Evolutionary conservation across 2,888 invertebrate genomes (phyloP).

Genomic region (Pollenia griseotomentosa): DNA sequence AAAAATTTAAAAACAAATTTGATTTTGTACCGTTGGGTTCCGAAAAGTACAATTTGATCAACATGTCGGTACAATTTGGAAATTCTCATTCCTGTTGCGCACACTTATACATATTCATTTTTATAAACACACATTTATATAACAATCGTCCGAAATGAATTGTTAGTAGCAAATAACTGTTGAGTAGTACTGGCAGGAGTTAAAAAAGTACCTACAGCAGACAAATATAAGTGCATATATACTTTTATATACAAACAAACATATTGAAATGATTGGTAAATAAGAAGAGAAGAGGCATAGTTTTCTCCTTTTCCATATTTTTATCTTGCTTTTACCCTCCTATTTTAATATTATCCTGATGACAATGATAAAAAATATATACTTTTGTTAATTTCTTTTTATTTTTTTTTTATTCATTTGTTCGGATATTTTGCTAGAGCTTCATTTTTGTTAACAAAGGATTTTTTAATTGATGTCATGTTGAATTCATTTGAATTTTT

Average conservation of each 20-base stretch:
- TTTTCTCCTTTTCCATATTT: not conserved
- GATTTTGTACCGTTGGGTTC: too few species aligned
- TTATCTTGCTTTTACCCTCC: not conserved
- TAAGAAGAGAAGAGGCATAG: not conserved
- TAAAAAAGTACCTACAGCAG: not conserved
- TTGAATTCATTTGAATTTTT: conserved; percentile 39
- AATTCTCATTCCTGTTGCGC: too few species aligned
- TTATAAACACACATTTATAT: not conserved
- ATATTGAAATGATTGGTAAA: conserved; percentile 28
- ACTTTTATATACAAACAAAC: not conserved
- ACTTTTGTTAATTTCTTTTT: conserved; percentile 27
- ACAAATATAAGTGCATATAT: conserved; percentile 46
- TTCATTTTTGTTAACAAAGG: conserved; percentile 59
- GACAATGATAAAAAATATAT: conserved; percentile 27
- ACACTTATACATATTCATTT: not conserved
- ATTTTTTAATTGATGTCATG: conserved; percentile 66
- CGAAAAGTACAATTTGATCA: too few species aligned
- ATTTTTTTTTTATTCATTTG: conserved; percentile 22
- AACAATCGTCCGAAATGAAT: conserved; percentile 5
- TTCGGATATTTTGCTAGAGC: not conserved
- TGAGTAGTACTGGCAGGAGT: not conserved
- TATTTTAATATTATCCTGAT: conserved; percentile 5
- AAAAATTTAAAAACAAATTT: too few species aligned
- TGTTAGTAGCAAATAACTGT: not conserved
- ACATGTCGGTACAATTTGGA: too few species aligned